Evolutionary conservation across 2,888 invertebrate genomes (phyloP), one percentile per base, ranked within the genome.

Genomic region (Acleris sparsana): DNA sequence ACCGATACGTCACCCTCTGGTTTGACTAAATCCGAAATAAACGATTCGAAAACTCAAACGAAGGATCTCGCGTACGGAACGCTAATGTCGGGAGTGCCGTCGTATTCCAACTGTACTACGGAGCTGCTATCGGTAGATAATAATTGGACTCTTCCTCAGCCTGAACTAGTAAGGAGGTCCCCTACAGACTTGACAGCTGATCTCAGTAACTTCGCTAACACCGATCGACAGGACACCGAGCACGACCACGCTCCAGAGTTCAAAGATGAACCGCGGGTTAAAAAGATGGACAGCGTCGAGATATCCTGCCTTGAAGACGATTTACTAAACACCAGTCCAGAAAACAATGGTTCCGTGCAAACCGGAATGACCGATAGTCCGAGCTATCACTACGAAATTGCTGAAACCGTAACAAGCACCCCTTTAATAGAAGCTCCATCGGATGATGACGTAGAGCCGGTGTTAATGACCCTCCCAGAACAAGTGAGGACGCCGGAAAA

Each of bases 31-130:
- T 84, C 88, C 0, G 88, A 89, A 39, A 63, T 81, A 3, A 86
- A 86, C 67, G 89, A 89, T 69, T 87, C 88, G 67, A 86, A 87
- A 71, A 82, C 86, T 2, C 84, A 82, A 69, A 90, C 89, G 17
- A 88, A 86, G 73, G 91, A 92, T 69, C 73, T 89, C 53, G 92
- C 91, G 2, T 91, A 91, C 68, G 88, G 85, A 5, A 89, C 90
- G 0, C 74, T 89, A 2, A 80, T 84, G 80, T 88, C 89, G 1
- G 88, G 87, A 5, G 61, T 88, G 64, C 89, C 88, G 9, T 85
- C 92, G 0, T 88, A 81, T 70, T 91, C 92, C 0, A 90, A 89
- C 69, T 92, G 91, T 66, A 86, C 87, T 0, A 86, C 88, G 0
- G 90, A 91, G 73, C 57, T 85, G 1, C 74, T 79, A 2, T 88